These are phyloP conservation scores for Paramuricea clavata DNA, from an alignment of 92 coral and sea anemone genomes.

Conservation along the genomic window DNA sequence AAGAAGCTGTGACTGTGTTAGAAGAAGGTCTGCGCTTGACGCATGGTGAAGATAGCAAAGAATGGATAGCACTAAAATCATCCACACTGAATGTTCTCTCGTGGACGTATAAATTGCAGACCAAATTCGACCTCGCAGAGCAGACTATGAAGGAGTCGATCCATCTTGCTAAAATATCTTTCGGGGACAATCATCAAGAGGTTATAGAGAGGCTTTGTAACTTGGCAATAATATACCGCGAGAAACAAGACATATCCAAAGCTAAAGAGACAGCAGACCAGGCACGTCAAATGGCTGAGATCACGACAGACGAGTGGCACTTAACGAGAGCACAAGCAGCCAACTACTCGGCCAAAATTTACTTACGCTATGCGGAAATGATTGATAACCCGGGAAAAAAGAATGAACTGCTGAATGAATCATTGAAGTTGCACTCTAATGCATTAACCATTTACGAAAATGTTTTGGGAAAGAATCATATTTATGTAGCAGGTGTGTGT, in stretches of 20 bases:
- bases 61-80: constrained; percentile 74
- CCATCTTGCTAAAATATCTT: constrained; percentile 72
- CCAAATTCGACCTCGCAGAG: constrained; percentile 79
- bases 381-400: neutral
- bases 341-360: neutral
- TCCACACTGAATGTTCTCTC: constrained; percentile 75
- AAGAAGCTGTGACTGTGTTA: constrained; percentile 71
- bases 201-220: constrained; percentile 88
- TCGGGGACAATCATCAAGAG: constrained; percentile 69
- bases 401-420: constrained; percentile 55
- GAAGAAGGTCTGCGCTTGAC: constrained; percentile 81
- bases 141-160: constrained; percentile 80
- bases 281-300: constrained; percentile 75
- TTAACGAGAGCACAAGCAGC: constrained; percentile 39
- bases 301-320: constrained; percentile 12
- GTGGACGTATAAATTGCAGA: constrained; percentile 82
- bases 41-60: constrained; percentile 55
- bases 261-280: constrained; percentile 78
- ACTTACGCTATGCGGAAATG: constrained; percentile 28
- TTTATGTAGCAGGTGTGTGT: constrained; percentile 78
- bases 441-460: constrained; percentile 78
- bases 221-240: constrained; percentile 85
- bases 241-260: constrained; percentile 78
- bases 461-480: constrained; percentile 79
- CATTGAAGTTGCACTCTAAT: constrained; percentile 73